Percentiles rank a stretch among this genome's conserved stretches.
Conservation (phyloP, 2,113 vertebrate genomes). For the Motacilla alba region DNA sequence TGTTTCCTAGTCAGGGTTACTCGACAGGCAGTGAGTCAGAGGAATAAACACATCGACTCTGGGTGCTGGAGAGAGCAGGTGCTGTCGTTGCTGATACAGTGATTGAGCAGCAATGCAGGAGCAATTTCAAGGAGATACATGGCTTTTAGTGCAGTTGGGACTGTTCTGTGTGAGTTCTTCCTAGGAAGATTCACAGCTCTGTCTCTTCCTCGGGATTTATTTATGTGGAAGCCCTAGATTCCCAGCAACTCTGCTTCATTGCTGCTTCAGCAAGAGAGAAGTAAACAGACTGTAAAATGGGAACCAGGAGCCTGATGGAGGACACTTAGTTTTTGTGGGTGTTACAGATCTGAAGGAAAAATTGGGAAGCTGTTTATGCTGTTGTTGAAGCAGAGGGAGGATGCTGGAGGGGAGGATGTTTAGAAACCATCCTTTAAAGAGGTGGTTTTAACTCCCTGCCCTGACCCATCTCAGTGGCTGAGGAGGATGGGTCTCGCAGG, state of each 20-base stretch:
- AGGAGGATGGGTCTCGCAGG: neutral
- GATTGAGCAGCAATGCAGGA: neutral
- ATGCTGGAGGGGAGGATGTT: neutral
- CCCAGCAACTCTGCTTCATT: neutral
- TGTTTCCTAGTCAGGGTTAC: neutral
- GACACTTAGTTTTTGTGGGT: neutral
- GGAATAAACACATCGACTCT: neutral
- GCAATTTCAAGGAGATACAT: neutral
- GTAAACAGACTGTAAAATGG: neutral
- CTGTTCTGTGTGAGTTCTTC: neutral
- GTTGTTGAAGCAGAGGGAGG: neutral
- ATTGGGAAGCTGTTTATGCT: neutral
- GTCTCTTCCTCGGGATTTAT: neutral
- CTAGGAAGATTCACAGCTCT: neutral
- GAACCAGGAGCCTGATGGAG: neutral
- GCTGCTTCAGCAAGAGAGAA: neutral
- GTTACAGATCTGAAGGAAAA: neutral
- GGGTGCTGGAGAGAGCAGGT: neutral
- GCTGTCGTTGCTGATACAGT: neutral
- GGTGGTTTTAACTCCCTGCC: neutral
- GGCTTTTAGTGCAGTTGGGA: neutral
- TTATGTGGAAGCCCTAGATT: neutral
- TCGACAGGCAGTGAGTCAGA: neutral
- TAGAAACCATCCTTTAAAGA: neutral
- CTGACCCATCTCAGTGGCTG: fast-evolving